phyloP scores from a whole-genome alignment of 2,888 invertebrate species.

The Exephanes ischioxanthus region DNA sequence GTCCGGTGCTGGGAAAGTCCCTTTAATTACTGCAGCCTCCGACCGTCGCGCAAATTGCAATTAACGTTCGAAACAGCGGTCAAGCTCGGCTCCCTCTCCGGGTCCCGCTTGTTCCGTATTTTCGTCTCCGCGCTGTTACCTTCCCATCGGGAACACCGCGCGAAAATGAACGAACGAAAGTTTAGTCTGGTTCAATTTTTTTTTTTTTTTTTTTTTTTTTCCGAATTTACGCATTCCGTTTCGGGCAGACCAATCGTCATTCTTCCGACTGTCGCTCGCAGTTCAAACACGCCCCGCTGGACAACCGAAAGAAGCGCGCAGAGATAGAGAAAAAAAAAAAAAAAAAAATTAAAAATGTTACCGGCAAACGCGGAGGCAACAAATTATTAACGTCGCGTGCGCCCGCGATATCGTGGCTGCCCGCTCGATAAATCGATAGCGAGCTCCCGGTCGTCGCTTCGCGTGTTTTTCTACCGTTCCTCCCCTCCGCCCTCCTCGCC shows the following conservation, averaged over 20 bases:
- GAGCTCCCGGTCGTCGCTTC: constrained; percentile 57
- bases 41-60: constrained; percentile 42
- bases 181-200: background rate
- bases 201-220: background rate
- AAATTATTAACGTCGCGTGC: constrained; percentile 78
- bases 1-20: background rate
- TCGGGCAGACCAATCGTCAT: background rate
- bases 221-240: constrained; percentile 10
- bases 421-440: constrained; percentile 64
- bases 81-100: background rate
- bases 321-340: constrained; percentile 12
- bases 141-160: background rate
- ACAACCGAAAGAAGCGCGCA: constrained; percentile 6
- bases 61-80: constrained; percentile 32
- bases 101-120: background rate
- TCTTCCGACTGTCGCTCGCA: constrained; percentile 1
- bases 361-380: constrained; percentile 55
- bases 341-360: constrained; percentile 25
- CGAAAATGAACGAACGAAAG: background rate
- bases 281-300: background rate
- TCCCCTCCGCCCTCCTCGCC: constrained; percentile 24
- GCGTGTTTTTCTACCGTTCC: constrained; percentile 51
- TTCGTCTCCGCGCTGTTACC: background rate
- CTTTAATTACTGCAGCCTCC: constrained; percentile 22
- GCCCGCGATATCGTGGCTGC: constrained; percentile 55